Conservation (phyloP, 2,113 vertebrate genomes). For the Formicarius rufipectus region DNA sequence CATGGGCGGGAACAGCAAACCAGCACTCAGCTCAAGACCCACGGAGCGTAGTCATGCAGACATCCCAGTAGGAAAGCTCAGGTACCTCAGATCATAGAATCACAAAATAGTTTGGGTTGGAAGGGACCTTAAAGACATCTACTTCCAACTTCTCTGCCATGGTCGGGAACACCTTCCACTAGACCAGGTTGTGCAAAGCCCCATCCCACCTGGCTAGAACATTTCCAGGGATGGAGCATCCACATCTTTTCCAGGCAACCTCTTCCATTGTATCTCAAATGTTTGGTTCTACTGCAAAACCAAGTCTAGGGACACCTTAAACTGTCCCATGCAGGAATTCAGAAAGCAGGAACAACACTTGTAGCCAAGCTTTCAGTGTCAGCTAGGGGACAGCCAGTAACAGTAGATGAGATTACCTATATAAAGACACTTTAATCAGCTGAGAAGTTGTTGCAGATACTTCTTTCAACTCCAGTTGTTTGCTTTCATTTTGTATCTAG, state of each 20-base stretch:
- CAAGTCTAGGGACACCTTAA: not conserved
- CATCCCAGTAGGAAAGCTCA: not conserved
- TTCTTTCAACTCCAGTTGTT: not conserved
- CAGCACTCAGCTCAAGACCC: not conserved
- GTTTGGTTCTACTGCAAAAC: not conserved
- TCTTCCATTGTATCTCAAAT: not conserved
- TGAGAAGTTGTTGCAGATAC: not conserved
- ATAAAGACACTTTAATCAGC: not conserved
- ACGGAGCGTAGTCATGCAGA: not conserved
- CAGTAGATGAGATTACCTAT: not conserved
- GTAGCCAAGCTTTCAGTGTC: not conserved
- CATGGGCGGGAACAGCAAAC: not conserved
- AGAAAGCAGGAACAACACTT: not conserved
- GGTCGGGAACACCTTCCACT: not conserved
- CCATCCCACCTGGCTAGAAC: not conserved
- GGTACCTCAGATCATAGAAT: not conserved
- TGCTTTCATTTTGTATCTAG: not conserved
- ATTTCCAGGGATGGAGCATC: not conserved
- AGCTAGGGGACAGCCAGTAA: not conserved
- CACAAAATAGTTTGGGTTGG: not conserved
- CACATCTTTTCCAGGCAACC: not conserved
- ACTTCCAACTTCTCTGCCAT: not conserved
- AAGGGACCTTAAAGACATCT: not conserved
- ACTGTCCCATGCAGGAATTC: not conserved
- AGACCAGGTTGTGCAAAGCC: not conserved